Percentiles rank a stretch among this genome's conserved stretches.
phyloP scores from a whole-genome alignment of 2,888 invertebrate species.

The Neoaliturus tenellus region DNA sequence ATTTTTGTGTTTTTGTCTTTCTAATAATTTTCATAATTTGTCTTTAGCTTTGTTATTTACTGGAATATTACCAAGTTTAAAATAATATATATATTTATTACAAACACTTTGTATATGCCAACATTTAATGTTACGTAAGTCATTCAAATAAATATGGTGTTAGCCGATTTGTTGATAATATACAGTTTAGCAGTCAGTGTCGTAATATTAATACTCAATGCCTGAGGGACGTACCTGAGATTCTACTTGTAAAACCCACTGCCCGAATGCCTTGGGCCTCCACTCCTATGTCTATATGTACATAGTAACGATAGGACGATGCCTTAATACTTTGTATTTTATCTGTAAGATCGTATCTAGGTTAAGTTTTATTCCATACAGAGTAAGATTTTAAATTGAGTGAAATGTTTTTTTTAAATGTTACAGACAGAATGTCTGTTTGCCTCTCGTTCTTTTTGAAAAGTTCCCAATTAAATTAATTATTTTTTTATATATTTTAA shows the following conservation, averaged over 20 bases:
- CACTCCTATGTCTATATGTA: constrained; percentile 39
- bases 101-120: not conserved
- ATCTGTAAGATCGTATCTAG: constrained; percentile 27
- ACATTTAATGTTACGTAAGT: not conserved
- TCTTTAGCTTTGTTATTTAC: not conserved
- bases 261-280: constrained; percentile 38
- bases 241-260: constrained; percentile 24
- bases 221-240: constrained; percentile 38
- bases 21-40: not conserved
- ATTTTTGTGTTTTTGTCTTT: not conserved
- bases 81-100: not conserved
- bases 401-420: constrained; percentile 25
- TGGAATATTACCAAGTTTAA: not conserved
- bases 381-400: constrained; percentile 20
- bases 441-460: not conserved
- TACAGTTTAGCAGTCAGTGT: not conserved
- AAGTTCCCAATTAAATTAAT: too few species aligned
- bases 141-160: too few species aligned
- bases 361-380: constrained; percentile 22
- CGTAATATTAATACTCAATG: constrained; percentile 28
- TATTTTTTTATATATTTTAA: too few species aligned
- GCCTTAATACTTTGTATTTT: constrained; percentile 45
- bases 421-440: not conserved
- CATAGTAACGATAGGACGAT: constrained; percentile 32
- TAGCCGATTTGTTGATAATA: not conserved